Conservation (phyloP, 2,113 vertebrate genomes). For the Rhea pennata region DNA sequence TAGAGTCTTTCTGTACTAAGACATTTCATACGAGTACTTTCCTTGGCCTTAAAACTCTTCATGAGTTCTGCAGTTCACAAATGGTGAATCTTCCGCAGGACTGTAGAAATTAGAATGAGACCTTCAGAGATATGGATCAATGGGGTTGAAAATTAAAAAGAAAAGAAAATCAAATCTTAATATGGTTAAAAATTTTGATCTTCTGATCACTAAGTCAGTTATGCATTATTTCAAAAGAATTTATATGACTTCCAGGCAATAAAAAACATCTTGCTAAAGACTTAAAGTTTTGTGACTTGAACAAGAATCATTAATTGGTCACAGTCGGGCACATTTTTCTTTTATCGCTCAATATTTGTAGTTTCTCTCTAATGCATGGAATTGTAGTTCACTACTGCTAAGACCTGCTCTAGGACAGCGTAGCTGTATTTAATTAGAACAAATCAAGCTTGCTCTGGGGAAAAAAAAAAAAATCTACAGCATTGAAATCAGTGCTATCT, state of each 20-base stretch:
- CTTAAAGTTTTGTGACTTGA: background rate
- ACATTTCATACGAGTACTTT: background rate
- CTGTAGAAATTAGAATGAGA: background rate
- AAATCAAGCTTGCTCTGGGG: background rate
- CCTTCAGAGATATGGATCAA: background rate
- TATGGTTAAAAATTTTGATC: background rate
- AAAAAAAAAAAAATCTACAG: background rate
- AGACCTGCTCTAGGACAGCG: background rate
- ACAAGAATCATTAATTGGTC: background rate
- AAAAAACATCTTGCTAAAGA: background rate
- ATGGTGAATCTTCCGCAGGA: background rate
- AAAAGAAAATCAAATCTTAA: background rate
- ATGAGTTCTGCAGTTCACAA: background rate
- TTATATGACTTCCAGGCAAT: background rate
- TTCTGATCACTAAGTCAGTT: background rate
- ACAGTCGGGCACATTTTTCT: background rate
- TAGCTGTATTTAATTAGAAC: background rate
- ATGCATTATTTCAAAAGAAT: background rate
- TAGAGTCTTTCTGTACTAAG: background rate
- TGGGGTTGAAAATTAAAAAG: background rate
- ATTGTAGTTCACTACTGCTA: background rate
- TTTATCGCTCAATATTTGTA: background rate
- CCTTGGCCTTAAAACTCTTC: background rate
- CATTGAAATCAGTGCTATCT: no score
- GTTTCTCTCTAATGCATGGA: background rate